A percentile compares a stretch with the other conserved stretches of the same genome.
Evolutionary conservation across 2,888 invertebrate genomes (phyloP).

Genomic region (Myathropa florea): DNA sequence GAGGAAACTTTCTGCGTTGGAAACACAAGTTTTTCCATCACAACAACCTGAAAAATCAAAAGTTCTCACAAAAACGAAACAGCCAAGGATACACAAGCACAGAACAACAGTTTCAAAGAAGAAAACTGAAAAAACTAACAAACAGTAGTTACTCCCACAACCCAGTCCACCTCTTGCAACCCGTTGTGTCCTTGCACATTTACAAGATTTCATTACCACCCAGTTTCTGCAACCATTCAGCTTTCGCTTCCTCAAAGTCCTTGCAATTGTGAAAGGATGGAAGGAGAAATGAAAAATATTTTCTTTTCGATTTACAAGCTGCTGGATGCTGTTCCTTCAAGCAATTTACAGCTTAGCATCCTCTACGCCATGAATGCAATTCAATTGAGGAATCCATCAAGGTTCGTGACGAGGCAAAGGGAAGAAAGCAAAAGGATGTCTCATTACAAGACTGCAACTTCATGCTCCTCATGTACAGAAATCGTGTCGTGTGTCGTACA

Average conservation of each 20-base stretch:
- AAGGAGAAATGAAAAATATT: background rate
- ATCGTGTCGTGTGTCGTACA: no score
- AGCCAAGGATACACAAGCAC: background rate
- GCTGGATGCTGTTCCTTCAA: background rate
- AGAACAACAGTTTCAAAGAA: background rate
- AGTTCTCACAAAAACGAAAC: background rate
- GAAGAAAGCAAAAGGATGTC: background rate
- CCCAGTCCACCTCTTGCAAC: background rate
- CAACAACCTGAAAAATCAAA: constrained; percentile 4
- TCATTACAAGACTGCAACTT: background rate
- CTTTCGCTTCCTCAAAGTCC: background rate
- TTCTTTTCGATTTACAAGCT: constrained; percentile 18
- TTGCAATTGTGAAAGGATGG: background rate
- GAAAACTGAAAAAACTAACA: background rate
- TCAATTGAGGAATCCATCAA: background rate
- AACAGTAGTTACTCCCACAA: background rate
- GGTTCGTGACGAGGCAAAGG: background rate
- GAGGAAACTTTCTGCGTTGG: background rate
- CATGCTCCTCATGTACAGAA: background rate
- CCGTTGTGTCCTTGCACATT: background rate
- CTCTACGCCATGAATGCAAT: background rate
- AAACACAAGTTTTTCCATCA: background rate
- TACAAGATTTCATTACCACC: constrained; percentile 9
- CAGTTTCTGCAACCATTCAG: background rate
- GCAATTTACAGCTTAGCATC: constrained; percentile 6